Conservation (phyloP, 92 coral and sea anemone genomes). For the Paragorgia papillata region DNA sequence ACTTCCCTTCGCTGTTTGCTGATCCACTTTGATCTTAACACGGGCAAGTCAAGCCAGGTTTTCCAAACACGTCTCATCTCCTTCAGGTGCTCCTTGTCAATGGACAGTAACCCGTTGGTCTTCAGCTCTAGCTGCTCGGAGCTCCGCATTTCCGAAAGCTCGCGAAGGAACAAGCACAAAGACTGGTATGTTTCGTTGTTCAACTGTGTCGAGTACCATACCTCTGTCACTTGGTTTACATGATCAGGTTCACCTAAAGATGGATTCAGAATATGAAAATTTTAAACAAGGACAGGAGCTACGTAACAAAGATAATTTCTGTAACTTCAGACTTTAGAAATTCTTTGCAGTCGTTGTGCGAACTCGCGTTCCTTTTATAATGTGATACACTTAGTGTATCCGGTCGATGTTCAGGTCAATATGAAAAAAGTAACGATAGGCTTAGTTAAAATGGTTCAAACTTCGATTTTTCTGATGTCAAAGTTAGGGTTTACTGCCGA, state of each 20-base stretch:
- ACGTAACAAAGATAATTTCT: too few species aligned
- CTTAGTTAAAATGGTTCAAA: too few species aligned
- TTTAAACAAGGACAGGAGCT: too few species aligned
- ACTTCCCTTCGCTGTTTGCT: not conserved
- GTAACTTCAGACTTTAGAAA: too few species aligned
- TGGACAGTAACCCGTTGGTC: conserved; percentile 57
- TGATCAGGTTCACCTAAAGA: conserved; percentile 30
- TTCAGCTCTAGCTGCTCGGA: conserved; percentile 49
- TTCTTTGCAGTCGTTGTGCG: too few species aligned
- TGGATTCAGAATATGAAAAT: too few species aligned
- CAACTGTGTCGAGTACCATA: conserved; percentile 74
- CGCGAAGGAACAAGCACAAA: conserved; percentile 49
- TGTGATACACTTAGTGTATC: too few species aligned
- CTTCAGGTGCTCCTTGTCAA: conserved; percentile 47
- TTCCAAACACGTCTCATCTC: conserved; percentile 61
- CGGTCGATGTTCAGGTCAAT: too few species aligned
- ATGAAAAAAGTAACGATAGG: too few species aligned
- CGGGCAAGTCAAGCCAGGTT: conserved; percentile 63
- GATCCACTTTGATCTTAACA: conserved; percentile 14
- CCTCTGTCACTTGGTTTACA: conserved; percentile 65
- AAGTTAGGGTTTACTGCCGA: too few species aligned
- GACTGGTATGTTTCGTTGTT: conserved; percentile 49
- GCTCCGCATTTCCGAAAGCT: conserved; percentile 44
- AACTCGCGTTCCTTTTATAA: too few species aligned
- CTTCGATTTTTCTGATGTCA: too few species aligned